Evolutionary conservation across 2,797 vertebrate species (phyloP).

Genomic region (Enteromius unitaeniatus): DNA sequence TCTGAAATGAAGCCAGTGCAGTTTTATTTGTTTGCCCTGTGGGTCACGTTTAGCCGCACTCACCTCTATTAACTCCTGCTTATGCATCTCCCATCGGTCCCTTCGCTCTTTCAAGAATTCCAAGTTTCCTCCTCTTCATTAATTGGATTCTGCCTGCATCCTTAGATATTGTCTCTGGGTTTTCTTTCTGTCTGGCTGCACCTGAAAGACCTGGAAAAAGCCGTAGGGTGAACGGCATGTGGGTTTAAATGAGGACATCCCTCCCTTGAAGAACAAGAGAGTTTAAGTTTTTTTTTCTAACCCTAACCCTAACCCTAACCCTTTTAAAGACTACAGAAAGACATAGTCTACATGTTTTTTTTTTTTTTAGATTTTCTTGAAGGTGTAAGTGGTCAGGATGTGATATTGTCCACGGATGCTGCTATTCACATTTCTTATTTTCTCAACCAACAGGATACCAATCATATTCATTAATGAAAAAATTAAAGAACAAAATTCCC

Average conservation of each 20-base stretch:
- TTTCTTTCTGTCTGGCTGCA: neutral
- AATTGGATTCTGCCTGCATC: constrained; percentile 25
- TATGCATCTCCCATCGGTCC: neutral
- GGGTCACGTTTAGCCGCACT: constrained; percentile 11
- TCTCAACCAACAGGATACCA: neutral
- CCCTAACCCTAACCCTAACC: no score
- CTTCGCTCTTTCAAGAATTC: constrained; percentile 16
- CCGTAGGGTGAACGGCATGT: neutral
- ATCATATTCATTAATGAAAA: neutral
- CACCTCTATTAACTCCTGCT: constrained; percentile 33
- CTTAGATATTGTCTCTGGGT: neutral
- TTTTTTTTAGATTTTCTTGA: neutral
- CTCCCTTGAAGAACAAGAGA: neutral
- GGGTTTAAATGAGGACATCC: constrained; percentile 24
- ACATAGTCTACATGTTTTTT: neutral
- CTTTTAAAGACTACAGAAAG: neutral
- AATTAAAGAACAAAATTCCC: neutral
- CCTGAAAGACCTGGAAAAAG: constrained; percentile 31
- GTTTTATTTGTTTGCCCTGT: constrained; percentile 33
- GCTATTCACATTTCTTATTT: neutral
- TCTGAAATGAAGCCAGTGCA: neutral
- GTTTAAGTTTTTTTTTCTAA: neutral
- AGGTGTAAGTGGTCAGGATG: neutral
- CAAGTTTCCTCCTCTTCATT: constrained; percentile 29
- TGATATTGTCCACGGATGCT: neutral